Conservation (phyloP, 1,140 invertebrate species). For the Habropoda laboriosa region DNA sequence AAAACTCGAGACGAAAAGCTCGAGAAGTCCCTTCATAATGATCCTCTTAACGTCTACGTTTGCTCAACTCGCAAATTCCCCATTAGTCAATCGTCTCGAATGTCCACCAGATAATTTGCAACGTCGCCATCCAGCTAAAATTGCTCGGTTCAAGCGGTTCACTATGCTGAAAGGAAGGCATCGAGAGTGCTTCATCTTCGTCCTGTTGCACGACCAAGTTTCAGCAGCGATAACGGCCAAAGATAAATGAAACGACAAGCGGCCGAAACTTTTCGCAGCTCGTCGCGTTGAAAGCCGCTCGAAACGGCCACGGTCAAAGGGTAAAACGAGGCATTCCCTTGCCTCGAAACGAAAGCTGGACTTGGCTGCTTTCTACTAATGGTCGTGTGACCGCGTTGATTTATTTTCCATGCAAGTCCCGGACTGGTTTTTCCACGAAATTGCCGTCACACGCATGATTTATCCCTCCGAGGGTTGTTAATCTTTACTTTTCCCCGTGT, state of each 20-base stretch:
- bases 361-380: background rate
- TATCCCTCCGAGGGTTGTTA: background rate
- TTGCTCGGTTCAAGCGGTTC: background rate
- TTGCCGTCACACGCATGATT: background rate
- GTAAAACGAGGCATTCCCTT: background rate
- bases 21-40: too few species aligned
- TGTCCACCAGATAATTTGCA: background rate
- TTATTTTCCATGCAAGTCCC: background rate
- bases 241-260: conserved; percentile 29
- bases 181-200: background rate
- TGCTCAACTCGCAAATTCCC: too few species aligned
- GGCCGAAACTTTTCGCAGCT: background rate
- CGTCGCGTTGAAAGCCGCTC: background rate
- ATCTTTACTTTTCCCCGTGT: background rate
- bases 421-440: background rate
- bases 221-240: background rate
- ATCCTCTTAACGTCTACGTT: too few species aligned
- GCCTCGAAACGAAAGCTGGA: background rate
- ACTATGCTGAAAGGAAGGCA: background rate
- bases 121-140: background rate
- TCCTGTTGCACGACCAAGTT: conserved; percentile 3
- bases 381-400: background rate
- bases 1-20: too few species aligned
- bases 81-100: background rate
- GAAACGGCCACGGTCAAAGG: background rate